Base-by-base conservation (phyloP, 2,113 vertebrate species). In the Caloenas nicobarica region DNA sequence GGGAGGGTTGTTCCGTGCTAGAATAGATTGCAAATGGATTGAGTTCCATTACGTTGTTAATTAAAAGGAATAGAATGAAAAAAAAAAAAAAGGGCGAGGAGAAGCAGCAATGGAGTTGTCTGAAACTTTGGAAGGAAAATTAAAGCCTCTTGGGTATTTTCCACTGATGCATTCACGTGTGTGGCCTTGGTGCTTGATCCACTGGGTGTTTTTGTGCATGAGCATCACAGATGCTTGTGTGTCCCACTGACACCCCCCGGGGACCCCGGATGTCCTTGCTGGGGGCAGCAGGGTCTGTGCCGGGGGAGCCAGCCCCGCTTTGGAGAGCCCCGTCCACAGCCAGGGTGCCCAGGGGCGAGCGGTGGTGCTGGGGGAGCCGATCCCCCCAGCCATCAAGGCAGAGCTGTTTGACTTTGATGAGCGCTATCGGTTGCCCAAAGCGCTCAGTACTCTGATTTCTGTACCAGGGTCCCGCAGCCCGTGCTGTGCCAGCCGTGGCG, bases 1-100 rank as follows among this genome's bases (percentile, higher is more conserved):
- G 73, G 78, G 95, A 96, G 97, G 68, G 89, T 44, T 93, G 92
- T 96, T 97, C 94, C 89, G 94, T 92, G 91, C 92, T 69, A 87
- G 94, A 87, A 90, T 91, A 80, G 77, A 97, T 96, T 93, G 95
- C 89, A 70, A 95, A 88, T 88, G 91, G 88, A 91, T 91, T 91
- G 95, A 97, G 80, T 97, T 96, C 97, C 94, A 96, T 97, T 97
- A 96, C 24, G 22, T 50, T 93, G 92, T 96, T 97, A 97, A 97
- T 97, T 97, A 97, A 97, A 93, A 93, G 87, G 53, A 93, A 81
- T 36, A 51, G 50, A 21, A 50, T 65, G 26, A 62, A 81, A 70
- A 13, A 24, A 1, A 66, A 5, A 40, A 40, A 24, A 17, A 40
- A 3, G 7, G 5, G 5, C 8, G 16, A 50, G 61, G 66, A 71